These are phyloP conservation scores for Acrocyrtus sp. DNA, from an alignment of 2,888 invertebrate genomes.

Conservation along the genomic window DNA sequence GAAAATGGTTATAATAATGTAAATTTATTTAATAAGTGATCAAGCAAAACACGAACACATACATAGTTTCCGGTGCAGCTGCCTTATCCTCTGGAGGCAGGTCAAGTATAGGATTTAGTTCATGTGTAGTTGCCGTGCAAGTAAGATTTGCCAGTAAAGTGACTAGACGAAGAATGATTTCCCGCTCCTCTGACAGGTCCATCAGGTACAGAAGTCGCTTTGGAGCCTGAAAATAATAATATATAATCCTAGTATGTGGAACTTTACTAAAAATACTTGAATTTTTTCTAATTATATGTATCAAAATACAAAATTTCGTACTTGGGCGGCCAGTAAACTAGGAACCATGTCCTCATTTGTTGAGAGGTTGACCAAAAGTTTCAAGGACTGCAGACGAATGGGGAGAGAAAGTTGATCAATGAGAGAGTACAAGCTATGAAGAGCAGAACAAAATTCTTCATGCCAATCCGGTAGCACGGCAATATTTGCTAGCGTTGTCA, in stretches of 20 bases:
- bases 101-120: slow-evolving; percentile 67
- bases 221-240: slow-evolving; percentile 67
- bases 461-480: slow-evolving; percentile 69
- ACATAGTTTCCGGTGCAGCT: slow-evolving; percentile 70
- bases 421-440: slow-evolving; percentile 68
- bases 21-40: slow-evolving; percentile 2
- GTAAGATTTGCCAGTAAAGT: slow-evolving; percentile 70
- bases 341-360: slow-evolving; percentile 72
- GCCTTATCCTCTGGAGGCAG: slow-evolving; percentile 70
- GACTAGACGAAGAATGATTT: slow-evolving; percentile 68
- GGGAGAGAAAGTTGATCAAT: slow-evolving; percentile 67
- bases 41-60: slow-evolving; percentile 51
- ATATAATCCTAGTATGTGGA: not conserved
- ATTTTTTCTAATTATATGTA: not conserved
- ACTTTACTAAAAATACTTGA: slow-evolving; percentile 12
- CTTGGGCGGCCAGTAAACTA: slow-evolving; percentile 71
- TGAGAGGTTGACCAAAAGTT: slow-evolving; percentile 72
- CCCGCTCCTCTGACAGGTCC: slow-evolving; percentile 66
- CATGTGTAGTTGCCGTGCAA: slow-evolving; percentile 66
- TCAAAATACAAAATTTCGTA: slow-evolving; percentile 62
- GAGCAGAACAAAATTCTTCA: slow-evolving; percentile 68
- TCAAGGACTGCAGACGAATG: slow-evolving; percentile 69
- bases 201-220: slow-evolving; percentile 68
- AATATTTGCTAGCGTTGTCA: slow-evolving; percentile 71
- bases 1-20: slow-evolving; percentile 18